Conservation (phyloP, 2,888 invertebrate species). For the Oxyteleia sp. region DNA sequence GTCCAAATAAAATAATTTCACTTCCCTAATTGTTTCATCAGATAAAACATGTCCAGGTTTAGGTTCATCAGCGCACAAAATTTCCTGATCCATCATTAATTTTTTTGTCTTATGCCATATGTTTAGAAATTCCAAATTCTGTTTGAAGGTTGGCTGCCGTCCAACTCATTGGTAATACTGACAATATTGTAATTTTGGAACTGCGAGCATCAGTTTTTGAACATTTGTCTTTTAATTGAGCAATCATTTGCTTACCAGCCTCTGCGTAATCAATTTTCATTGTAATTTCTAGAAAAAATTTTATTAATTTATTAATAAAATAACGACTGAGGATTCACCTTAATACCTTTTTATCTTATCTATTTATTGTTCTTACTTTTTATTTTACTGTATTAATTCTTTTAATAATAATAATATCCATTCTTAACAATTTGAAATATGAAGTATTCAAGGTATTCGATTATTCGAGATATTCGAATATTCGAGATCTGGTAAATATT, state of each 20-base stretch:
- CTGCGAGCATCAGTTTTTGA: constrained; percentile 21
- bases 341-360: too few species aligned
- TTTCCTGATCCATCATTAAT: constrained; percentile 10
- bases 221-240: constrained; percentile 34
- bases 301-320: constrained; percentile 23
- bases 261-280: constrained; percentile 34
- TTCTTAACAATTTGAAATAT: too few species aligned
- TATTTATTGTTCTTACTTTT: too few species aligned
- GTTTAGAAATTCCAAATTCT: constrained; percentile 20
- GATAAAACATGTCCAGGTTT: constrained; percentile 2
- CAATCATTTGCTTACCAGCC: constrained; percentile 31
- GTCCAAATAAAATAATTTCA: constrained; percentile 9
- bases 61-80: background rate
- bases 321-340: too few species aligned
- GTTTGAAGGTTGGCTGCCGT: constrained; percentile 17
- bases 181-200: constrained; percentile 16
- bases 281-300: constrained; percentile 28
- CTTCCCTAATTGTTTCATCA: constrained; percentile 2
- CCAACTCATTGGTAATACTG: constrained; percentile 36
- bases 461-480: too few species aligned
- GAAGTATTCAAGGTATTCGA: too few species aligned
- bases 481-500: too few species aligned
- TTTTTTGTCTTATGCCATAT: constrained; percentile 15
- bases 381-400: too few species aligned
- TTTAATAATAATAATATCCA: too few species aligned